Percentiles rank a stretch among this genome's conserved stretches.
phyloP scores from a whole-genome alignment of 2,797 vertebrate species.

The Synaphobranchus kaupii region DNA sequence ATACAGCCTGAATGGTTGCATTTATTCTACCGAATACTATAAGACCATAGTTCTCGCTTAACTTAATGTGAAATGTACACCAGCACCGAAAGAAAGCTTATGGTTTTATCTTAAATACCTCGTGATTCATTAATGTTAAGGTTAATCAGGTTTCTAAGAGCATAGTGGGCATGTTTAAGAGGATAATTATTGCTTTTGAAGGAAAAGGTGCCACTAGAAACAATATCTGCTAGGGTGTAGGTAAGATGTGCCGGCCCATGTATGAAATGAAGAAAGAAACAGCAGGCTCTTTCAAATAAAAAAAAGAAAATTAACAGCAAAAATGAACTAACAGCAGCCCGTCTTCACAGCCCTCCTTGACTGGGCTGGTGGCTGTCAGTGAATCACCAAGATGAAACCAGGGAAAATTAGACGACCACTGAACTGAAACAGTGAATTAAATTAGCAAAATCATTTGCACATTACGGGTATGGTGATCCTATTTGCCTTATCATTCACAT shows the following conservation, averaged over 20 bases:
- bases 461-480: not conserved
- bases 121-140: not conserved
- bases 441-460: not conserved
- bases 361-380: not conserved
- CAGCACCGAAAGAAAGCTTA: not conserved
- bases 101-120: not conserved
- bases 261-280: not conserved
- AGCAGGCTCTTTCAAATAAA: not conserved
- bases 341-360: not conserved
- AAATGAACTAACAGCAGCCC: not conserved
- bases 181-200: not conserved
- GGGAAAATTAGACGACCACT: slow-evolving; percentile 5
- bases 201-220: not conserved
- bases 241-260: not conserved
- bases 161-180: not conserved
- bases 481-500: not conserved
- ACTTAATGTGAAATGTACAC: not conserved
- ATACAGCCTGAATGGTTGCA: not conserved
- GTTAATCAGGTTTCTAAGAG: not conserved
- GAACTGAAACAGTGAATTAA: not conserved
- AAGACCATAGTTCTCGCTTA: not conserved
- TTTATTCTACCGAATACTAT: not conserved
- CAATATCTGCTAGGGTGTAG: not conserved
- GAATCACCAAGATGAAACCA: slow-evolving; percentile 1
- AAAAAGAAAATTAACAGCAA: too few species aligned